Percentiles rank a stretch among this genome's conserved stretches.
Evolutionary conservation across 1,140 invertebrate genomes (phyloP).

Genomic region (Schlechtendalia chinensis): DNA sequence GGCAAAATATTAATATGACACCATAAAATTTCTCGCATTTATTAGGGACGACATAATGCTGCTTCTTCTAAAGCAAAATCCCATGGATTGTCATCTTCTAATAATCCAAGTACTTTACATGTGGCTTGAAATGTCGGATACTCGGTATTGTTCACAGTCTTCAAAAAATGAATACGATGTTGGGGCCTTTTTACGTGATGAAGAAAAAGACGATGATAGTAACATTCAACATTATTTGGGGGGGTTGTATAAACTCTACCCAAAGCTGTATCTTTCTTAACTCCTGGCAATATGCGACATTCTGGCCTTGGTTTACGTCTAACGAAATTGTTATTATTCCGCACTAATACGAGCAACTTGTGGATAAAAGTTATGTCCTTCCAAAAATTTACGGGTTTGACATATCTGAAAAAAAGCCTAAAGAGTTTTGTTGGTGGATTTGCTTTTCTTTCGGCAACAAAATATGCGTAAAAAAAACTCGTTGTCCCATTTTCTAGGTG

Average conservation of each 20-base stretch:
- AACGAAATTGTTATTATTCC: slow-evolving; percentile 48
- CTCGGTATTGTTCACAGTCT: slow-evolving; percentile 54
- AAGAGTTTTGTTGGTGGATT: slow-evolving; percentile 49
- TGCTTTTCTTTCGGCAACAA: slow-evolving; percentile 53
- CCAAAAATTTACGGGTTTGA: slow-evolving; percentile 52
- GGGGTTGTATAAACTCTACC: too few relatives aligned
- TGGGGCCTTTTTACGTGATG: slow-evolving; percentile 56
- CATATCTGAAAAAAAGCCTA: too few relatives aligned
- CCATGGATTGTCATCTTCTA: too few relatives aligned
- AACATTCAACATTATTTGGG: slow-evolving; percentile 53
- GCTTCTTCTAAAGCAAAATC: too few relatives aligned
- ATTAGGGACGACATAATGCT: slow-evolving; percentile 51
- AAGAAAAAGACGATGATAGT: slow-evolving; percentile 52
- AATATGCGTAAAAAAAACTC: neutral
- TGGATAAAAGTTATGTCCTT: slow-evolving; percentile 51
- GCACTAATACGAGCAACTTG: slow-evolving; percentile 52
- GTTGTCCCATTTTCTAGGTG: slow-evolving; percentile 19
- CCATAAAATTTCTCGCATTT: slow-evolving; percentile 50
- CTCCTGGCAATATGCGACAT: too few relatives aligned
- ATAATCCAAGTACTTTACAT: too few relatives aligned
- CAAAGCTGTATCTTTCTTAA: too few relatives aligned
- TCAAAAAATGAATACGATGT: slow-evolving; percentile 50
- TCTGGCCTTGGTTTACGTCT: too few relatives aligned
- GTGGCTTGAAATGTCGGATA: too few relatives aligned
- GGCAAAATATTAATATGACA: slow-evolving; percentile 50